Conservation (phyloP, 2,888 invertebrate species). For the Azorinus chamasolen region DNA sequence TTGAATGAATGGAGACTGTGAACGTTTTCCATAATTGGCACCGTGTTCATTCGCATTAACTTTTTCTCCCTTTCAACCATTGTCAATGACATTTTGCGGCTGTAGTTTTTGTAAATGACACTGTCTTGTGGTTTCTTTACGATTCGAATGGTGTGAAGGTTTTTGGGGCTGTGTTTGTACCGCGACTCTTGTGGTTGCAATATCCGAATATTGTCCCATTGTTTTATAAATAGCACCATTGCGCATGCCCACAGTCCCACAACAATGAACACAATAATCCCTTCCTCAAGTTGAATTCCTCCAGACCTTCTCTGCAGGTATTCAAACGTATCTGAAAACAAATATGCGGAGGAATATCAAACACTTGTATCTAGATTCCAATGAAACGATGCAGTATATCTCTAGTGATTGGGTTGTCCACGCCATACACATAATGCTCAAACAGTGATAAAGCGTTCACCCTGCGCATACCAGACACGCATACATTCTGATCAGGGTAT, state of each 20-base stretch:
- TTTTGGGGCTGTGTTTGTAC: conserved; percentile 83
- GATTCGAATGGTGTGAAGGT: conserved; percentile 82
- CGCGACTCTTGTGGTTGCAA: conserved; percentile 82
- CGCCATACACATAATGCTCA: too few relatives aligned
- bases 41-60: conserved; percentile 80
- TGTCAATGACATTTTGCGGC: conserved; percentile 81
- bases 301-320: conserved; percentile 42
- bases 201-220: conserved; percentile 85
- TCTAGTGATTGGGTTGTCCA: too few relatives aligned
- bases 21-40: conserved; percentile 73
- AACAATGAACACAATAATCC: conserved; percentile 76
- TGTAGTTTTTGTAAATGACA: conserved; percentile 85
- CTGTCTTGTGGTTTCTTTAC: conserved; percentile 85
- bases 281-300: conserved; percentile 76
- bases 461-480: too few relatives aligned
- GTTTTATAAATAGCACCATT: conserved; percentile 82
- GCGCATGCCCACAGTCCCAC: conserved; percentile 82
- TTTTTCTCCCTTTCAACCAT: conserved; percentile 79
- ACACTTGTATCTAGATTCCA: neutral
- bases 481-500: too few relatives aligned
- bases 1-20: conserved; percentile 52
- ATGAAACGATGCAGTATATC: too few relatives aligned
- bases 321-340: conserved; percentile 54
- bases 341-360: too few relatives aligned
- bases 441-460: too few relatives aligned